Conservation (phyloP, 2,113 vertebrate genomes). For the Lophotis ruficrista region DNA sequence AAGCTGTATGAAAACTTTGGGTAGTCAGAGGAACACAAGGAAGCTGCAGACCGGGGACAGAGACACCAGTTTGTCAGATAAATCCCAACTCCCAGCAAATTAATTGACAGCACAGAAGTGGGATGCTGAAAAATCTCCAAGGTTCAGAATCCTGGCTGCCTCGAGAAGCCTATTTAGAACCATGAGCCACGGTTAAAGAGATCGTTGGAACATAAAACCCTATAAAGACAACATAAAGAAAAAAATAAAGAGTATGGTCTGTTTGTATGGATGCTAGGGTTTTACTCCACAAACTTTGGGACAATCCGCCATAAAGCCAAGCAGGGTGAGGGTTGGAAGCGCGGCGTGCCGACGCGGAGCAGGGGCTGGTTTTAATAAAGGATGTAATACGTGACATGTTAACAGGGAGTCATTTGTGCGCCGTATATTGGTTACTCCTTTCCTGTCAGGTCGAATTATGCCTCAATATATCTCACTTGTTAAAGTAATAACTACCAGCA, state of each 20-base stretch:
- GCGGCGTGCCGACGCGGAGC: neutral
- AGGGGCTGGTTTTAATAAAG: conserved; percentile 60
- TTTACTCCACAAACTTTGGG: neutral
- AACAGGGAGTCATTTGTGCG: conserved; percentile 67
- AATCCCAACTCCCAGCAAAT: neutral
- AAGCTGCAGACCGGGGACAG: neutral
- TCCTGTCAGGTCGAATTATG: conserved; percentile 58
- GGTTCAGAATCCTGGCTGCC: neutral
- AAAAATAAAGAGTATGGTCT: neutral
- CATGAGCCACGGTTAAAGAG: neutral
- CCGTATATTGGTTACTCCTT: conserved; percentile 36
- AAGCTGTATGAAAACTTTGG: neutral
- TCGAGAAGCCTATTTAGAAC: neutral
- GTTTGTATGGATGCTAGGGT: neutral
- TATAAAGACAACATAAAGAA: neutral
- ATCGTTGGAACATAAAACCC: neutral
- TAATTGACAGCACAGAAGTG: neutral
- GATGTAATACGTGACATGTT: conserved; percentile 64
- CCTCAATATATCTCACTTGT: conserved; percentile 16
- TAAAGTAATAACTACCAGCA: neutral
- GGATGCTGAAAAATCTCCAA: neutral
- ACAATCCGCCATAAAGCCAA: neutral
- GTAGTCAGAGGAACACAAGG: neutral
- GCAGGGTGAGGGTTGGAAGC: neutral
- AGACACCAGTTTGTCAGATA: neutral